Conservation (phyloP, 2,797 vertebrate species). For the Anisognathus igniventris region DNA sequence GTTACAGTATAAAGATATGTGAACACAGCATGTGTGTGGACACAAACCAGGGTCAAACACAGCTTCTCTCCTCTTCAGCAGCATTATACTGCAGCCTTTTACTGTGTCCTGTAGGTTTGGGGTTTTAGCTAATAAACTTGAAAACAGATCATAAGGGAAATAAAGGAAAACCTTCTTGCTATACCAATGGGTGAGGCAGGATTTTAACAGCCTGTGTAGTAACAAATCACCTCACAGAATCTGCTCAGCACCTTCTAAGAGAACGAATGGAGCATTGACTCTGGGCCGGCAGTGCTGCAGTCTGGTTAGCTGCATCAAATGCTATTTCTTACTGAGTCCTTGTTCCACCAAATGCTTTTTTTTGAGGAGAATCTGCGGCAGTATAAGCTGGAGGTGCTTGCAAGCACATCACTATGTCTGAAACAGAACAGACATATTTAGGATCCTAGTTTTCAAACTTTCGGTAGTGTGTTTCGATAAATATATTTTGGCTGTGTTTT, state of each 20-base stretch:
- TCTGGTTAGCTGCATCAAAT: neutral
- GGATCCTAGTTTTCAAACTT: constrained; percentile 43
- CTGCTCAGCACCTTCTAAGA: neutral
- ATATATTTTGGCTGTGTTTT: constrained; percentile 42
- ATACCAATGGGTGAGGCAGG: neutral
- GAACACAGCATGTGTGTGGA: neutral
- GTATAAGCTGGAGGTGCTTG: constrained; percentile 35
- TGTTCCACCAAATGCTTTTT: neutral
- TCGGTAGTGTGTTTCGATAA: constrained; percentile 34
- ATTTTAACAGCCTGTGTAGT: neutral
- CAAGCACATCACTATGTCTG: neutral
- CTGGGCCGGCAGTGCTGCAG: neutral
- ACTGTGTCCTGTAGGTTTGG: neutral
- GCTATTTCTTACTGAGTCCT: neutral
- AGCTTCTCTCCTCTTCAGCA: neutral
- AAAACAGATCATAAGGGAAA: constrained; percentile 15
- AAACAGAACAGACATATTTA: constrained; percentile 31
- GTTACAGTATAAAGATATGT: neutral
- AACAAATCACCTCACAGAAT: neutral
- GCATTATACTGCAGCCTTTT: neutral
- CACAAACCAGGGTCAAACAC: neutral
- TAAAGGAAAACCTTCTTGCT: neutral
- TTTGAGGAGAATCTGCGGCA: neutral
- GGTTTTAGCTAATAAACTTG: neutral
- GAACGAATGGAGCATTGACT: neutral